Conservation (phyloP, 2,888 invertebrate species). For the Nemurella pictetii region DNA sequence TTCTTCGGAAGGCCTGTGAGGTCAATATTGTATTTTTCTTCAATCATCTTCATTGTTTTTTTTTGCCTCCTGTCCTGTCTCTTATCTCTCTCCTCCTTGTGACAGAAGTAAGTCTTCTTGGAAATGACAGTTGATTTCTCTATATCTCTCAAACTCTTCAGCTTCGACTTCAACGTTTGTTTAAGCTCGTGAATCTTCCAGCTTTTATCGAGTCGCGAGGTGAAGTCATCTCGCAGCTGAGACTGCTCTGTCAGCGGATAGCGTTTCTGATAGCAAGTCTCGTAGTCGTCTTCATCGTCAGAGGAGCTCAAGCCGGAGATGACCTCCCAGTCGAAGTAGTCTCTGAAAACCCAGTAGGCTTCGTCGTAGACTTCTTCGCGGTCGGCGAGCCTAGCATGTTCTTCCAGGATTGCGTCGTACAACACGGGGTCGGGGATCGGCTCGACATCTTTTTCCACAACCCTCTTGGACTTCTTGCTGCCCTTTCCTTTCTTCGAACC, state of each 20-base stretch:
- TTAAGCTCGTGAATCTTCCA: conserved; percentile 1
- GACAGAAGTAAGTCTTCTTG: neutral
- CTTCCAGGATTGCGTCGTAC: neutral
- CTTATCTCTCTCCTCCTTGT: conserved; percentile 7
- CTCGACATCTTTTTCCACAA: neutral
- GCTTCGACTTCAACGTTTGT: neutral
- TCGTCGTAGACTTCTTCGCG: neutral
- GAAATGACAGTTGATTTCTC: neutral
- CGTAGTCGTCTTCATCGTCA: neutral
- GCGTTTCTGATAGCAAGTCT: neutral
- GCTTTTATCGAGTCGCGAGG: neutral
- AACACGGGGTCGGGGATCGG: neutral
- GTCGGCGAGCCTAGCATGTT: neutral
- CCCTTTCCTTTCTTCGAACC: neutral
- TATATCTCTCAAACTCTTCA: neutral
- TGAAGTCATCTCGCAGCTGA: neutral
- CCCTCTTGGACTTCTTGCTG: neutral
- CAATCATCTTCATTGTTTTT: neutral
- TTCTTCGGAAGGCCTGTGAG: neutral
- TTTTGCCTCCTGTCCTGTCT: neutral
- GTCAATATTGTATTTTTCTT: neutral
- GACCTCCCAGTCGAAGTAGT: conserved; percentile 19
- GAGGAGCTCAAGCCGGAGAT: neutral
- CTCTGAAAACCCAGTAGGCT: neutral
- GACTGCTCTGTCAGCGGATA: neutral